Base-by-base conservation (phyloP, 2,888 invertebrate genomes). In the Platycheirus rosarum region DNA sequence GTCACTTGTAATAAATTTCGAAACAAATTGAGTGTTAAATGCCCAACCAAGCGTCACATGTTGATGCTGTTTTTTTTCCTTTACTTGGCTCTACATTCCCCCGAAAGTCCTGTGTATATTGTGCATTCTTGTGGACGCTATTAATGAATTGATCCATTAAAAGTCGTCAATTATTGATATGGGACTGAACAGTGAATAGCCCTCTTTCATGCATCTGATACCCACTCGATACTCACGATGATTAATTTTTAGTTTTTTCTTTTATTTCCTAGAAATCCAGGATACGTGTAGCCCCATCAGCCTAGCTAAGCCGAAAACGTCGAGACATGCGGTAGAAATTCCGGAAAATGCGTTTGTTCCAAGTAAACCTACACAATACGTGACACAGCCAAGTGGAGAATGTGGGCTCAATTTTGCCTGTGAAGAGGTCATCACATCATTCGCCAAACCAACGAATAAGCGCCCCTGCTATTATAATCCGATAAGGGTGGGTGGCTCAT, bases 11-110 rank as follows among this genome's bases (percentile, higher is more conserved):
- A 87, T 87, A 87, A 87, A 87, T 87, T 87, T 86, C 76, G 71
- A 85, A 86, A 85, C 86, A 86, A 87, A 87, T 87, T 87, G 87
- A 86, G 86, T 87, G 87, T 87, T 86, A 87, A 87, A 87, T 86
- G 86, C 82, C 84, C 84, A 78, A 84, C 82, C 82, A 66, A 75
- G 85, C 85, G 84, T 80, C 85, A 85, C 85, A 84, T 85, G 80
- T 84, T 80, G 71, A 74, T 80, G 84, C 66, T 75, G 73, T 51
- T 69, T 71, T 66, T 18, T 11, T 63, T 35, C 14, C 18, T 37
- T 13, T 63, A 9, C 32, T 44, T 46, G 32, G n/a, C n/a, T n/a
- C n/a, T n/a, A 13, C 6, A 11, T 29, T 8, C 14, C 18, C 23
- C 29, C 8, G 16, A n/a, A 51, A 9, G 44, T 48, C 51, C 18